These are phyloP conservation scores for Pelvicachromis taeniatus DNA, from an alignment of 2,113 vertebrate genomes.

Conservation along the genomic window DNA sequence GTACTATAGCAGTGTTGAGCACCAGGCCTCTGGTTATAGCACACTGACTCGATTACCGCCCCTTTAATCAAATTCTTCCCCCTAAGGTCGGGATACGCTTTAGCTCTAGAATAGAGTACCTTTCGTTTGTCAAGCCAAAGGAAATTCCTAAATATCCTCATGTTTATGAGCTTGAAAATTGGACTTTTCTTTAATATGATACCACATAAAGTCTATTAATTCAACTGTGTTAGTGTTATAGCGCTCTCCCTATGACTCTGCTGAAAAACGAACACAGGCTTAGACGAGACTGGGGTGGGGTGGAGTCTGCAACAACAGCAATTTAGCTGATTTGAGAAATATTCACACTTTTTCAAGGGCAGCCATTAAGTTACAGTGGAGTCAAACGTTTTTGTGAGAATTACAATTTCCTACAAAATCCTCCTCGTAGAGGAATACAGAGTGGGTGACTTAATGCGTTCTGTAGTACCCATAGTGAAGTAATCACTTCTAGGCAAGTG, in stretches of 20 bases:
- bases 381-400: neutral
- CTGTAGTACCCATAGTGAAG: neutral
- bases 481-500: neutral
- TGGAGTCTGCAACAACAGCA: neutral
- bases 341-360: neutral
- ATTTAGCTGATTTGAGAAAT: constrained; percentile 2
- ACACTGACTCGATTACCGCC: constrained; percentile 50
- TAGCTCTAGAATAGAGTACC: constrained; percentile 20
- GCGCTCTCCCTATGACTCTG: neutral
- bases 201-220: neutral
- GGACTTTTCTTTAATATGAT: neutral
- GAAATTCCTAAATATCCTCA: constrained; percentile 13
- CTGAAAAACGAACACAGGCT: neutral
- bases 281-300: neutral
- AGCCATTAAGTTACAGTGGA: neutral
- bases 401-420: neutral
- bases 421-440: neutral
- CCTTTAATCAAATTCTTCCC: constrained; percentile 65
- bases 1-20: constrained; percentile 47
- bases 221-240: neutral
- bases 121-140: constrained; percentile 16
- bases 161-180: constrained; percentile 8
- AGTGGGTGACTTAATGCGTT: neutral
- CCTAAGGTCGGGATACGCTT: constrained; percentile 24
- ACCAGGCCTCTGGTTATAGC: constrained; percentile 58